phyloP scores from a whole-genome alignment of 2,888 invertebrate species.

The Ceraclea dissimilis region DNA sequence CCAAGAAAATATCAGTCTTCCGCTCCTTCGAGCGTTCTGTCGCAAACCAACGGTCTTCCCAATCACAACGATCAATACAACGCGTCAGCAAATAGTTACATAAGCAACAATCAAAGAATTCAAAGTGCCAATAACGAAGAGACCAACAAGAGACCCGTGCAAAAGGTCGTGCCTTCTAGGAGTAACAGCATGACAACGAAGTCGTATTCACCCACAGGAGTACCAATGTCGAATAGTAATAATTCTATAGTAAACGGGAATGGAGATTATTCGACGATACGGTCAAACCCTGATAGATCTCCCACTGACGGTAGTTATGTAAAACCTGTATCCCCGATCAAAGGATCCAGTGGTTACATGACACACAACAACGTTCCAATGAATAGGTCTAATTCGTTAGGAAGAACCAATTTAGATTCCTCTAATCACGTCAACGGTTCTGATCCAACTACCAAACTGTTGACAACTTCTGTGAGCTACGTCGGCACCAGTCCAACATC shows the following conservation, averaged over 20 bases:
- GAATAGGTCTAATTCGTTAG: conserved; percentile 21
- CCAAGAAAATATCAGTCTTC: conserved; percentile 40
- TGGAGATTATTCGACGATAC: conserved; percentile 17
- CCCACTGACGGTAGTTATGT: conserved; percentile 41
- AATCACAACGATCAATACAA: background rate
- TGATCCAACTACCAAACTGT: conserved; percentile 34
- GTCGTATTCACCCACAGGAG: conserved; percentile 31
- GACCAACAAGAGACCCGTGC: conserved; percentile 58
- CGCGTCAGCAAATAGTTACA: background rate
- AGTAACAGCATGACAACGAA: conserved; percentile 36
- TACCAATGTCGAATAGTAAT: conserved; percentile 33
- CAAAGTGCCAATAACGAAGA: conserved; percentile 9
- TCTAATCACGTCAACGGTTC: conserved; percentile 10
- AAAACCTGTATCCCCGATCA: conserved; percentile 61
- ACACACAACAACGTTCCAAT: conserved; percentile 49
- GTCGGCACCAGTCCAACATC: conserved; percentile 47
- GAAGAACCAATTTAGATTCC: conserved; percentile 19
- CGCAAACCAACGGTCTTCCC: conserved; percentile 16
- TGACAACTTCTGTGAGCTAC: conserved; percentile 52
- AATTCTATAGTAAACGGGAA: conserved; percentile 27
- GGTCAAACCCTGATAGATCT: conserved; percentile 9
- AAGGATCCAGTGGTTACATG: conserved; percentile 51
- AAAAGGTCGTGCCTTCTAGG: conserved; percentile 74
- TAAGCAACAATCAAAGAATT: conserved; percentile 2
- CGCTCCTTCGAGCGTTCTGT: conserved; percentile 30